Evolutionary conservation across 2,888 invertebrate species (phyloP), one percentile per base, ranked within the genome.

Genomic region (Fragum fragum): DNA sequence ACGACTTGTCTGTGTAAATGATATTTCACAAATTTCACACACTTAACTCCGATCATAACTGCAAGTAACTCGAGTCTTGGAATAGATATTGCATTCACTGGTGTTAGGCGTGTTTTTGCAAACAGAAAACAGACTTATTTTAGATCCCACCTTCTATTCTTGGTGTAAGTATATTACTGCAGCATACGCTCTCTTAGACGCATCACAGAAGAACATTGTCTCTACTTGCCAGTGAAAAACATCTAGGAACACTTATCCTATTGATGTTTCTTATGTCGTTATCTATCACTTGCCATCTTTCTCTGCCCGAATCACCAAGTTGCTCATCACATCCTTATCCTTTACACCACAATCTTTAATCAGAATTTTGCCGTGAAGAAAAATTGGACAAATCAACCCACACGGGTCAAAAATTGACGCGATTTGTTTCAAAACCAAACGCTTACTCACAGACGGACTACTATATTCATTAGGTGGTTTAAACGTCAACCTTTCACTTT

Each of bases 41-140:
- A 69, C n/a, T 73, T 16, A 6, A 78, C 29, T 6, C 78, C 78
- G 1, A 78, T 73, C 21, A 73, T 1, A 9, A 73, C 73, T 11
- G 77, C 77, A 53, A 78, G 32, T 42, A 84, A 39, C 52, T 81
- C 83, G n/a, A 83, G 66, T 28, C 71, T 52, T 28, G 77, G 82
- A 23, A 85, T 80, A 1, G 78, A 76, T 21, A 79, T 42, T 14
- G 59, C 16, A 47, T 77, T 80, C 16, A 66, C 42, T 36, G 78
- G 80, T 7, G 77, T 61, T 23, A 84, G 28, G 52, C 77, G 61
- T 28, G 80, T 68, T 23, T 81, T 84, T 0, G 77, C 29, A 57
- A 84, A 81, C 16, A 81, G 36, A 1, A 84, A n/a, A n/a, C n/a
- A n/a, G 57, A 55, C 29, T 39, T 16, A 61, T 68, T 7, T 70